Percentiles rank a stretch among this genome's conserved stretches.
These are phyloP conservation scores for Gambelia wislizenii DNA, from an alignment of 2,797 vertebrate species.

Conservation along the genomic window DNA sequence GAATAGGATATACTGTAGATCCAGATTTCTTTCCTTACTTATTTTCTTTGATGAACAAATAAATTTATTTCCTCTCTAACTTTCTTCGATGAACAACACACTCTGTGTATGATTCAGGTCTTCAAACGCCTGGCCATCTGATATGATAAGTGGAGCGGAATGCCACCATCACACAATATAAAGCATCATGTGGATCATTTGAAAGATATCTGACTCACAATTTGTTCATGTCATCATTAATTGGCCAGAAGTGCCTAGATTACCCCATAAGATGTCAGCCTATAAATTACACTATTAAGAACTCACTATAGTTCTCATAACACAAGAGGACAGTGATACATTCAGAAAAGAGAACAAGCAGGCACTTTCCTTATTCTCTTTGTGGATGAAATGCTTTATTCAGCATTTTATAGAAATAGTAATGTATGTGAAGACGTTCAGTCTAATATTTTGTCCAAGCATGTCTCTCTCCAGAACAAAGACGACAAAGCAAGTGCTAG, in stretches of 20 bases:
- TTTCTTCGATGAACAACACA: not conserved
- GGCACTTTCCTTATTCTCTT: not conserved
- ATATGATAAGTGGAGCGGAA: not conserved
- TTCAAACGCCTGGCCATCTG: not conserved
- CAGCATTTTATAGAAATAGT: not conserved
- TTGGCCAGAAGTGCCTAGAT: not conserved
- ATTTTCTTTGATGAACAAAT: too few species aligned
- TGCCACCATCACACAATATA: not conserved
- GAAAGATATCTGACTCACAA: not conserved
- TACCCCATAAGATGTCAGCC: not conserved
- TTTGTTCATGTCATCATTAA: not conserved
- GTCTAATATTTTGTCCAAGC: not conserved
- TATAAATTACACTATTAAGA: not conserved
- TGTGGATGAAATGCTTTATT: not conserved
- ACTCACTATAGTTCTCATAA: not conserved
- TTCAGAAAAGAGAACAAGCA: not conserved
- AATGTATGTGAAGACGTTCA: not conserved
- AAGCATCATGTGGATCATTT: not conserved
- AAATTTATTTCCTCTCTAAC: not conserved
- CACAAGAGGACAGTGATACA: conserved; percentile 5
- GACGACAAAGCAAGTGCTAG: not conserved
- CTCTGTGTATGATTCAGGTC: not conserved
- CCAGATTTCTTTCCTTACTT: too few species aligned
- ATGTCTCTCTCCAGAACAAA: too few species aligned
- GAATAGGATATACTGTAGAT: too few species aligned